phyloP scores from a whole-genome alignment of 2,888 invertebrate genomes.

The Neuroscelio doddi region DNA sequence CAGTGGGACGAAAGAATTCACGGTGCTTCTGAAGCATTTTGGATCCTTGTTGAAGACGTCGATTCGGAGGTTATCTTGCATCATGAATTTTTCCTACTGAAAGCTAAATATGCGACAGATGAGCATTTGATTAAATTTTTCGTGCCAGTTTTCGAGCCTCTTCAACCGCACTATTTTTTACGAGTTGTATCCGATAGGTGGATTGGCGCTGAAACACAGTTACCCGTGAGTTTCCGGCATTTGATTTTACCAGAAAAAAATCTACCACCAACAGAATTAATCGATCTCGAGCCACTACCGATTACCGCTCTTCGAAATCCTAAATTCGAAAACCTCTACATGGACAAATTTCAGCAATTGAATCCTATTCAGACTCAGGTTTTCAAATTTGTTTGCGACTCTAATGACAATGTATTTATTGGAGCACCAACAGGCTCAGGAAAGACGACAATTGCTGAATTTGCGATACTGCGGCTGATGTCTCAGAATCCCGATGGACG shows the following conservation, averaged over 20 bases:
- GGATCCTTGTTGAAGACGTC: slow-evolving; percentile 91
- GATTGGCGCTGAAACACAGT: slow-evolving; percentile 95
- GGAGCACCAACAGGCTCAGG: slow-evolving; percentile 94
- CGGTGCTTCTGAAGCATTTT: slow-evolving; percentile 88
- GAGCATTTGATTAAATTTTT: slow-evolving; percentile 98
- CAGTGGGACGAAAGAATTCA: slow-evolving; percentile 98
- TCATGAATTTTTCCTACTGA: slow-evolving; percentile 91
- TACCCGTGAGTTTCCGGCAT: slow-evolving; percentile 98
- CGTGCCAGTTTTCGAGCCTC: slow-evolving; percentile 98
- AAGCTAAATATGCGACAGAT: slow-evolving; percentile 93
- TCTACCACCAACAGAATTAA: slow-evolving; percentile 95
- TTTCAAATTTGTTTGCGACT: slow-evolving; percentile 98
- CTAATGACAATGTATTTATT: slow-evolving; percentile 98
- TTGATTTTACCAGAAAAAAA: slow-evolving; percentile 98
- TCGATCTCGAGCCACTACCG: slow-evolving; percentile 97
- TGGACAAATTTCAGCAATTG: slow-evolving; percentile 91
- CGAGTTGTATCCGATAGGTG: slow-evolving; percentile 91
- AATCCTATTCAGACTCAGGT: slow-evolving; percentile 99
- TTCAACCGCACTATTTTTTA: slow-evolving; percentile 98
- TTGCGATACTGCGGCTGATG: slow-evolving; percentile 92
- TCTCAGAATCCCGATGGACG: slow-evolving; percentile 83
- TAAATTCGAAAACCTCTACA: slow-evolving; percentile 89
- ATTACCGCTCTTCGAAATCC: slow-evolving; percentile 92
- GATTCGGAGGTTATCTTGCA: slow-evolving; percentile 94
- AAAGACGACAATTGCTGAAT: slow-evolving; percentile 96